Conservation (phyloP, 2,113 vertebrate genomes). For the Atherinomorus stipes region DNA sequence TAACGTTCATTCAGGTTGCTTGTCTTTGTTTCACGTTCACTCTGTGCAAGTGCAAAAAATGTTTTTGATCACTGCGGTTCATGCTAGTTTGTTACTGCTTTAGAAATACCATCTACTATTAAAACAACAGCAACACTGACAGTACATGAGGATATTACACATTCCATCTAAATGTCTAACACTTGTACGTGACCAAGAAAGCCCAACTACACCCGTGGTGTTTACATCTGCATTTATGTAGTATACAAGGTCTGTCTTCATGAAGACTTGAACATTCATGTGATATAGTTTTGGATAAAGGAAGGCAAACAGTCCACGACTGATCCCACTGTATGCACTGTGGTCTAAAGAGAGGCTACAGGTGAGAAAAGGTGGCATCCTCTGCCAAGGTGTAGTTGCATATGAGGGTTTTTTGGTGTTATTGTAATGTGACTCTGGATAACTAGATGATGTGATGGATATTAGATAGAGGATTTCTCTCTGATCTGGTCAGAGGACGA, state of each 20-base stretch:
- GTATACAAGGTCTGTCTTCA: constrained; percentile 40
- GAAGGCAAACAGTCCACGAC: constrained; percentile 48
- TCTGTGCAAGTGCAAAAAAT: constrained; percentile 63
- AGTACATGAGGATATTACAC: constrained; percentile 41
- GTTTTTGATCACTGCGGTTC: constrained; percentile 46
- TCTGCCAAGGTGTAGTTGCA: constrained; percentile 20
- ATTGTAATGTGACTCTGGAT: not conserved
- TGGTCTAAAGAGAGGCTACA: constrained; percentile 1
- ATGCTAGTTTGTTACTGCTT: constrained; percentile 42
- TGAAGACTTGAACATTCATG: constrained; percentile 49
- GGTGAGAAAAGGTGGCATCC: constrained; percentile 23
- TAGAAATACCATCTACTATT: constrained; percentile 45
- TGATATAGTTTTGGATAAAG: constrained; percentile 50
- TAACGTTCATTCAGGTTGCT: constrained; percentile 15
- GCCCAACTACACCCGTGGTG: constrained; percentile 27
- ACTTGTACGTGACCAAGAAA: not conserved
- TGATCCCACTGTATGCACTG: not conserved
- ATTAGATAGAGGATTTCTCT: constrained; percentile 25
- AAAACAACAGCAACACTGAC: constrained; percentile 51
- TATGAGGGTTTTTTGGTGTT: not conserved
- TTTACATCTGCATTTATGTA: constrained; percentile 36
- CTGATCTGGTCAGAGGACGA: constrained; percentile 15
- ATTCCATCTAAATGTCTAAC: constrained; percentile 32
- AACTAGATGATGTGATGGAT: not conserved
- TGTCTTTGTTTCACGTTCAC: constrained; percentile 19